Percentiles rank a stretch among this genome's conserved stretches.
phyloP scores from a whole-genome alignment of 2,113 vertebrate genomes.

The Oryzias woworae region DNA sequence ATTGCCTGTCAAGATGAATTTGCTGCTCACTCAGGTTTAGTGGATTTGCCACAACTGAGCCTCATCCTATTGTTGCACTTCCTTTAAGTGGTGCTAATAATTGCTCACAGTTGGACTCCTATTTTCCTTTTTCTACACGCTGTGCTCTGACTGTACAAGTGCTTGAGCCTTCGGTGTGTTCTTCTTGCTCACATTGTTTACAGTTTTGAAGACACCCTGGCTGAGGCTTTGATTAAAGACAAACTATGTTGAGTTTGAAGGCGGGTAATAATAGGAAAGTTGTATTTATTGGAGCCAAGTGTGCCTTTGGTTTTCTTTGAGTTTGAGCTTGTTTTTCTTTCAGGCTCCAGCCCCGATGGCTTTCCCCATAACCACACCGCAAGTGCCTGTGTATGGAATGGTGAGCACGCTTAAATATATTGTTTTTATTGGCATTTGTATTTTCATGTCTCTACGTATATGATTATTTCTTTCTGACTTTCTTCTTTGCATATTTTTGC shows the following conservation, averaged over 20 bases:
- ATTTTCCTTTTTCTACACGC: slow-evolving; percentile 20
- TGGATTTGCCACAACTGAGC: slow-evolving; percentile 40
- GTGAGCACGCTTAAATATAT: slow-evolving; percentile 68
- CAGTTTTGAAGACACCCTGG: neutral
- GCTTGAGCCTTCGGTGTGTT: slow-evolving; percentile 23
- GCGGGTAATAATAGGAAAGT: neutral
- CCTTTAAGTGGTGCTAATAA: slow-evolving; percentile 48
- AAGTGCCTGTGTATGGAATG: slow-evolving; percentile 95
- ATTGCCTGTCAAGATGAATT: slow-evolving; percentile 34
- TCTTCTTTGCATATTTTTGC: too few relatives aligned
- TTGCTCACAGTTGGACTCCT: slow-evolving; percentile 46
- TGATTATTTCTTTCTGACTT: too few relatives aligned
- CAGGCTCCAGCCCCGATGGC: slow-evolving; percentile 84
- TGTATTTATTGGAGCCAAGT: neutral
- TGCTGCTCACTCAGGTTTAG: slow-evolving; percentile 24
- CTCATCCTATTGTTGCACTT: slow-evolving; percentile 26
- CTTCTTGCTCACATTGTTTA: neutral
- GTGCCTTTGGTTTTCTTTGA: neutral
- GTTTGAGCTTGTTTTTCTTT: slow-evolving; percentile 7
- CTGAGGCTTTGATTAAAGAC: neutral
- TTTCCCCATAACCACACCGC: slow-evolving; percentile 86
- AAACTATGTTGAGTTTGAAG: slow-evolving; percentile 1
- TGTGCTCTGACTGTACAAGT: slow-evolving; percentile 17
- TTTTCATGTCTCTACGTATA: too few relatives aligned
- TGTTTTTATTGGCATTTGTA: neutral